These are phyloP conservation scores for Dolichoris vasculosae DNA, from an alignment of 1,140 invertebrate genomes.

Conservation along the genomic window DNA sequence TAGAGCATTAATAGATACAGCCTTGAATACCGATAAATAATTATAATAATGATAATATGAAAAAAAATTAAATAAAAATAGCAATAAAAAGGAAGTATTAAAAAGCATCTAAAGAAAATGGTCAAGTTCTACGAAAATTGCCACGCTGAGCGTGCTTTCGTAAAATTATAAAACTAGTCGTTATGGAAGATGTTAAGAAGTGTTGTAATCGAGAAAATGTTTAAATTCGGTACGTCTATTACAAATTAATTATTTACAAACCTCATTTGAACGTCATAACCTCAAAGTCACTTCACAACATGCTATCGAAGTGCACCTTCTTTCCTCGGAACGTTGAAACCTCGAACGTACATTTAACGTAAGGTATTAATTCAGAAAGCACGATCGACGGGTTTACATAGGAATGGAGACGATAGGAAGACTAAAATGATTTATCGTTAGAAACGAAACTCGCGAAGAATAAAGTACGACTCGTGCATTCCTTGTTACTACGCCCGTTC, in stretches of 20 bases:
- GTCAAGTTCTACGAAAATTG: no score
- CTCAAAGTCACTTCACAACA: constrained; percentile 38
- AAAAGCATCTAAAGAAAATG: no score
- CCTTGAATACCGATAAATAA: neutral
- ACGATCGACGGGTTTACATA: neutral
- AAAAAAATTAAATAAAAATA: neutral
- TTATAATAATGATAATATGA: neutral
- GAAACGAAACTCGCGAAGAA: neutral
- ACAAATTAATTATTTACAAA: constrained; percentile 49
- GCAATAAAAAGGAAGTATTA: no score
- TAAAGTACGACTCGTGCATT: neutral
- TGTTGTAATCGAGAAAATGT: neutral
- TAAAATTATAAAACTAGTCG: neutral
- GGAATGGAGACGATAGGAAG: neutral
- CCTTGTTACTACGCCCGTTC: neutral
- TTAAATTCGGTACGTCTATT: neutral
- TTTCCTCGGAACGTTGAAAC: neutral
- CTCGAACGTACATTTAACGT: neutral
- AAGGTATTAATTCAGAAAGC: neutral
- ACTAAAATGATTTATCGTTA: neutral
- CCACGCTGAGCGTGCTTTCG: no score
- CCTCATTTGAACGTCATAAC: constrained; percentile 51
- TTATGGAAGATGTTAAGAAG: neutral
- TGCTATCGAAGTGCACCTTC: constrained; percentile 25
- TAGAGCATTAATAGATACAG: neutral